These are phyloP conservation scores for Hoplostethus atlanticus DNA, from an alignment of 2,797 vertebrate genomes.

Conservation along the genomic window DNA sequence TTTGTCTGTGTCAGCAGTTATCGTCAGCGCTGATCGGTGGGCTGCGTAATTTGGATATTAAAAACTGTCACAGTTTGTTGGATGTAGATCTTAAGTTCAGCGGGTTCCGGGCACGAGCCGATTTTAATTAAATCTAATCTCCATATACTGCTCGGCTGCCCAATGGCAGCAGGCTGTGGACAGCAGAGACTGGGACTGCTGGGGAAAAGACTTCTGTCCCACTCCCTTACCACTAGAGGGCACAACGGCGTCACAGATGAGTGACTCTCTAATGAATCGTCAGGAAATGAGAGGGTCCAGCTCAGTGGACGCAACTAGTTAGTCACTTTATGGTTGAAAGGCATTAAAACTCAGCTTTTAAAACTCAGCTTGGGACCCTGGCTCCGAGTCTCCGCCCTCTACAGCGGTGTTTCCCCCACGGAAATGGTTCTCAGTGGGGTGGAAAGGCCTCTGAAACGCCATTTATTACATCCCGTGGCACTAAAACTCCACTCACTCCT, in stretches of 20 bases:
- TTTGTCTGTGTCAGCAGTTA: constrained; percentile 50
- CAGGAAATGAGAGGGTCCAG: neutral
- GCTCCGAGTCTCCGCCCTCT: too few species aligned
- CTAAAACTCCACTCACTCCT: too few species aligned
- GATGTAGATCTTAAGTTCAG: constrained; percentile 48
- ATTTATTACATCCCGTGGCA: too few species aligned
- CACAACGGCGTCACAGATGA: constrained; percentile 26
- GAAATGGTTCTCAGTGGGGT: too few species aligned
- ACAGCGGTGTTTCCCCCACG: too few species aligned
- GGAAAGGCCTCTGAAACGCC: too few species aligned
- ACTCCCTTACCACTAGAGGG: constrained; percentile 62
- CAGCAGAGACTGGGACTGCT: neutral
- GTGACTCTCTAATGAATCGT: neutral
- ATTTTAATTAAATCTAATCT: constrained; percentile 65
- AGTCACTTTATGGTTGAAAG: neutral
- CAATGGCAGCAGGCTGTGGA: neutral
- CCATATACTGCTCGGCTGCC: constrained; percentile 17
- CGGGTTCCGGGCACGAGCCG: constrained; percentile 20
- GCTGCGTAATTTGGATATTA: constrained; percentile 60
- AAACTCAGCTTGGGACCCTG: too few species aligned
- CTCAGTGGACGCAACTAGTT: neutral
- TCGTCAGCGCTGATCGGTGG: constrained; percentile 40
- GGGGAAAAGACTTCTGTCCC: neutral
- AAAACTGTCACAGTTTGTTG: constrained; percentile 57
- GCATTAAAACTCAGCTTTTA: too few species aligned